phyloP scores from a whole-genome alignment of 1,140 invertebrate genomes.

The Ptiloglossa arizonensis region DNA sequence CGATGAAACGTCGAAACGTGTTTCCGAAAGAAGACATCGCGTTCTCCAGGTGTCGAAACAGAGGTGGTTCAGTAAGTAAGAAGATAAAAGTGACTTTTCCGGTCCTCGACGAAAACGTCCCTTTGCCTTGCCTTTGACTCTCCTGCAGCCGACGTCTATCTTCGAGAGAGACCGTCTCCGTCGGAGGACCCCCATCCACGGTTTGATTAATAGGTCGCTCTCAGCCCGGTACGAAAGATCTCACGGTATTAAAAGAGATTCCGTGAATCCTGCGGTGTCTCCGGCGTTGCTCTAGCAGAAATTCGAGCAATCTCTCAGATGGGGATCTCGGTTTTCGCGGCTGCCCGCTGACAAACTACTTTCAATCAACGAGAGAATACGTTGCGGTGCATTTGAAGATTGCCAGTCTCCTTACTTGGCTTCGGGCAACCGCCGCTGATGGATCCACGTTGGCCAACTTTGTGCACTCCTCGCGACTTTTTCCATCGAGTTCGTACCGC shows the following conservation, averaged over 20 bases:
- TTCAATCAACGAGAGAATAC: conserved; percentile 37
- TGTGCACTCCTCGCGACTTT: too few relatives aligned
- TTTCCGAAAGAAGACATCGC: too few relatives aligned
- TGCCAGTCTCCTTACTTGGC: conserved; percentile 14
- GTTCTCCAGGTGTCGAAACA: too few relatives aligned
- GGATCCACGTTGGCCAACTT: too few relatives aligned
- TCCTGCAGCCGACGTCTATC: too few relatives aligned
- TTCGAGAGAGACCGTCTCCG: background rate
- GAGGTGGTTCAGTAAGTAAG: too few relatives aligned
- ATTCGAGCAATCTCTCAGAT: conserved; percentile 44
- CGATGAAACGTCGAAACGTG: too few relatives aligned
- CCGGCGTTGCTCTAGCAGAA: background rate
- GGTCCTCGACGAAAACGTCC: background rate
- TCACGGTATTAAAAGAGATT: conserved; percentile 37
- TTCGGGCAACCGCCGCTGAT: too few relatives aligned
- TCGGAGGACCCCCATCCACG: too few relatives aligned
- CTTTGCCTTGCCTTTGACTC: background rate
- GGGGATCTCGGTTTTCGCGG: background rate
- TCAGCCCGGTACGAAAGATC: background rate
- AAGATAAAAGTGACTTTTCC: too few relatives aligned
- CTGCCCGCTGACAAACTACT: conserved; percentile 36
- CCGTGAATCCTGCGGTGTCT: background rate
- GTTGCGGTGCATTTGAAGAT: conserved; percentile 29
- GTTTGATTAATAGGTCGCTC: conserved; percentile 20
- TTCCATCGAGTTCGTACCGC: too few relatives aligned